Evolutionary conservation across 2,888 invertebrate species (phyloP), one percentile per base, ranked within the genome.

Genomic region (Macrophya annulata): DNA sequence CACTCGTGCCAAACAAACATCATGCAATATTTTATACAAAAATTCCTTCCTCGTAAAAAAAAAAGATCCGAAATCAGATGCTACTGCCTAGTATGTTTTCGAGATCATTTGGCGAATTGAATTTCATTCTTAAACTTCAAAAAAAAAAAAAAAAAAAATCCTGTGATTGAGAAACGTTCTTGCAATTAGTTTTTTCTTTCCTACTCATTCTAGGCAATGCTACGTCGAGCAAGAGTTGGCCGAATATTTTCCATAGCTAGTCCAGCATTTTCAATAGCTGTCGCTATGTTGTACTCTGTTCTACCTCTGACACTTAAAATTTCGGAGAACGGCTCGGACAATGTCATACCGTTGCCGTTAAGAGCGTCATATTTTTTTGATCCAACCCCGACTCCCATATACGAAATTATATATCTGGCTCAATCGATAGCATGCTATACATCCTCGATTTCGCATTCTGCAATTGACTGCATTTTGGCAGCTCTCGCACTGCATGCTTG

Each of bases 211-310:
- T 21, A 74, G 74, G 25, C 21, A 37, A 74, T 74, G 74, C 12
- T 48, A 45, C 45, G 21, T n/a, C 74, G 48, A 21, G 74, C 74
- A 6, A 74, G 3, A 25, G n/a, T 74, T 6, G 74, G 45, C 45
- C 48, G 74, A 45, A 21, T 43, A 45, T 74, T 74, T 74, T 74
- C 74, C 21, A 74, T 74, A 12, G 74, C 45, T 12, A 37, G 74
- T 74, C 74, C 74, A 74, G n/a, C 10, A 4, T 45, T 48, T 8
- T 17, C 74, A 4, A 25, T 74, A 5, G 45, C 12, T 3, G 17
- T n/a, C 10, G 74, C 21, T 45, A 4, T 48, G 9, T 74, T 45
- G 15, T 74, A 45, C 45, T n/a, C 45, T 21, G 17, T 74, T 3
- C 21, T 25, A 12, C 74, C 74, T 15, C 48, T 45, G 21, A 45